phyloP scores from a whole-genome alignment of 2,113 vertebrate species.

The Sphaerodactylus townsendi region DNA sequence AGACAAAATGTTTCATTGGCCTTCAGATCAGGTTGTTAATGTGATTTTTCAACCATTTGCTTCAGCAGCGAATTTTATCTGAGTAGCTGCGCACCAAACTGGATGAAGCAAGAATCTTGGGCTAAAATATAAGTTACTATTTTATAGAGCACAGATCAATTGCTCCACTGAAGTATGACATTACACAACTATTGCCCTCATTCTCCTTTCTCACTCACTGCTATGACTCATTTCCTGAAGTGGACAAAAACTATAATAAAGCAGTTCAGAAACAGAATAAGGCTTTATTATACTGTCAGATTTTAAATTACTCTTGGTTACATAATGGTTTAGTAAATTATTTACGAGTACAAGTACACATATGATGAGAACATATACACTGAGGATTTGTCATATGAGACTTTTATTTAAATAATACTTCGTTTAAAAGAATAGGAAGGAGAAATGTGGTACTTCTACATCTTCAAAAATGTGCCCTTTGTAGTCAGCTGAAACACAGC shows the following conservation, averaged over 20 bases:
- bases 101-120: not conserved
- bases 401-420: not conserved
- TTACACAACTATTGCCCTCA: not conserved
- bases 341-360: slow-evolving; percentile 2
- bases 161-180: not conserved
- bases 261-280: slow-evolving; percentile 20
- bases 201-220: not conserved
- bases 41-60: not conserved
- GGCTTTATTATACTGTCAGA: slow-evolving; percentile 15
- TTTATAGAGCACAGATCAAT: not conserved
- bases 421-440: not conserved
- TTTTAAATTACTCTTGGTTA: not conserved
- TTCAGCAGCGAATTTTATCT: not conserved
- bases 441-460: not conserved
- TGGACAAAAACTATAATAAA: not conserved
- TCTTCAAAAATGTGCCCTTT: too few species aligned
- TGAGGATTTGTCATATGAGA: not conserved
- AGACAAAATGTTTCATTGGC: not conserved
- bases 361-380: not conserved
- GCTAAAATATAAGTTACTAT: not conserved
- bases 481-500: not conserved
- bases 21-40: not conserved
- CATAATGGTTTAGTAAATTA: not conserved
- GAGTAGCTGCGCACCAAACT: not conserved
- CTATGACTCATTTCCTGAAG: slow-evolving; percentile 22